Base-by-base conservation (phyloP, 2,888 invertebrate species). In the Polyommatus iphigenia region DNA sequence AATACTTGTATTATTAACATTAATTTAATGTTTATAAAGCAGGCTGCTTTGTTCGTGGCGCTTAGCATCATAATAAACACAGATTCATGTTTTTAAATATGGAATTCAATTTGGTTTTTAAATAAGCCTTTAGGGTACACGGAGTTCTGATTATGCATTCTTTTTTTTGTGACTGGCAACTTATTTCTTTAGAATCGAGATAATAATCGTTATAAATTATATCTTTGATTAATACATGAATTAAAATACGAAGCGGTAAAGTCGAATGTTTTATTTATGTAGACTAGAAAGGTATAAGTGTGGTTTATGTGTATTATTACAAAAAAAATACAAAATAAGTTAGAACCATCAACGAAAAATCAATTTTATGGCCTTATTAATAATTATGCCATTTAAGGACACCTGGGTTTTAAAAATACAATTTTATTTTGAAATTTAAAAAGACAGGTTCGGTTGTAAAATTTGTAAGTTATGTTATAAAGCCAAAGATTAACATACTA, bases 51-150 rank as follows among this genome's bases (percentile, higher is more conserved):
- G 72, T 72, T 50, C 75, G 54, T 24, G 24, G 46, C 75, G 75
- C 75, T 75, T 75, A 75, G 75, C 75, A 75, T 75, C 75, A 50
- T 75, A 75, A 75, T 75, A 73, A 24, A 24, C 29, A 75, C 54
- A 75, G 50, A 75, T 46, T 75, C 54, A 75, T 54, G 75, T 75
- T 75, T 75, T 75, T 54, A 75, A 75, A 75, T 75, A 75, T 75
- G 54, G 75, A 75, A 75, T 75, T 75, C 54, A 75, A 75, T 75
- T 75, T 75, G 75, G 75, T 75, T 75, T 75, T 75, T 75, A 75
- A 75, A 75, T 75, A 75, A 75, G 75, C 75, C 75, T 75, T 75
- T 75, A 75, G 75, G 75, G 75, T 75, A 75, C 50, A 75, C 54
- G 54, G 67, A 67, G 67, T 54, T 75, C 8, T 75, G 46, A 75